Evolutionary conservation across 2,113 vertebrate species (phyloP).

Genomic region (Lepisosteus osseus): DNA sequence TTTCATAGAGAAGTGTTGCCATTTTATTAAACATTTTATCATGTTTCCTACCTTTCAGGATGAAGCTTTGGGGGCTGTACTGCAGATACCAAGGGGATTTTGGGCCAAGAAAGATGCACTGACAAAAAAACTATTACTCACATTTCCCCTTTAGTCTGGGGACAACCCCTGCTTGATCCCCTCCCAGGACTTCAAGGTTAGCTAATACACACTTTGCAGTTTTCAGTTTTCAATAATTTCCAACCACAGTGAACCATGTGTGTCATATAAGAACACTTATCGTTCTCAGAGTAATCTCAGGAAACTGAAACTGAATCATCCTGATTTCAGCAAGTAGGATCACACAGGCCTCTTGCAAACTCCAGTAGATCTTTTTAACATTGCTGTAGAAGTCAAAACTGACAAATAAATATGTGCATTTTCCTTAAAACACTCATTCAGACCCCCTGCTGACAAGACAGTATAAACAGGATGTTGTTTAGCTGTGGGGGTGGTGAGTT

Average conservation of each 20-base stretch:
- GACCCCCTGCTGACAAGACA: no score
- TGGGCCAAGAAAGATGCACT: neutral
- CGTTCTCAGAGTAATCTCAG: neutral
- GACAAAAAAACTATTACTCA: neutral
- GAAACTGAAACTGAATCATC: neutral
- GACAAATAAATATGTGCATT: no score
- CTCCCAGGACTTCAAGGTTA: neutral
- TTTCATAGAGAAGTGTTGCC: no score
- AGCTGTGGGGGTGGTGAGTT: no score
- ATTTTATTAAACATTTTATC: no score
- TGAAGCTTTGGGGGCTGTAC: neutral
- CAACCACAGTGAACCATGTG: neutral
- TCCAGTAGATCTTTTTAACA: no score
- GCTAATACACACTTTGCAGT: neutral
- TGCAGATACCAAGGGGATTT: neutral
- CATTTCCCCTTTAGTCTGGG: neutral
- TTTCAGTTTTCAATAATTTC: neutral
- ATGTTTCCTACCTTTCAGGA: no score
- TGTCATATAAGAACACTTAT: neutral
- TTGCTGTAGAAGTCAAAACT: no score
- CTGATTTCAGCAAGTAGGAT: no score
- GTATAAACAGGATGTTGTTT: no score
- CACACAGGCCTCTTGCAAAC: no score
- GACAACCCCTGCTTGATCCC: conserved; percentile 3
- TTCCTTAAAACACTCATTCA: no score